Conservation (phyloP, 35 echinoderm and acorn worm genomes). For the Apostichopus japonicus region DNA sequence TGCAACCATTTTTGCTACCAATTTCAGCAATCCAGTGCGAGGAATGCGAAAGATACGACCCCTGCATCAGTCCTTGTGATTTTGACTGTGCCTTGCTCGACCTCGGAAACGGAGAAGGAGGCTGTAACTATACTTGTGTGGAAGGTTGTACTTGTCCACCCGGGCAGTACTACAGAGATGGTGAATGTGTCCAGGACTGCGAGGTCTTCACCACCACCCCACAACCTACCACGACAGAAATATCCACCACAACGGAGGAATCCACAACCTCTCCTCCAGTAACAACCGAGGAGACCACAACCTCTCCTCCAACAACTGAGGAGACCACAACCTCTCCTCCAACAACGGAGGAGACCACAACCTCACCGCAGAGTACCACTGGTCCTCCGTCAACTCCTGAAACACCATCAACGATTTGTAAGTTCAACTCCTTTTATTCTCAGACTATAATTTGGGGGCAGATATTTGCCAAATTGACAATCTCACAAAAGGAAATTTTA, state of each 20-base stretch:
- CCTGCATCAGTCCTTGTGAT: constrained; percentile 79
- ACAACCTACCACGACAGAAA: constrained; percentile 36
- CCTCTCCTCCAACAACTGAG: not conserved
- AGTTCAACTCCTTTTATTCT: not conserved
- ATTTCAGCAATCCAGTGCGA: constrained; percentile 84
- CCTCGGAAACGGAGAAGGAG: constrained; percentile 37
- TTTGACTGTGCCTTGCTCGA: constrained; percentile 51
- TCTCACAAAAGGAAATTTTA: no score
- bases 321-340: not conserved
- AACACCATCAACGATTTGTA: not conserved
- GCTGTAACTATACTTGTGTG: constrained; percentile 83
- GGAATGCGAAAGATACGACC: constrained; percentile 73
- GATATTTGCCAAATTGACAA: no score
- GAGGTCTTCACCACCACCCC: not conserved
- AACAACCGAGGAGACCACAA: not conserved
- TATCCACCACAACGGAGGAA: not conserved
- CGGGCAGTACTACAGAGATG: constrained; percentile 58
- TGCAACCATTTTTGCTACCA: no score
- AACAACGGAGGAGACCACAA: not conserved
- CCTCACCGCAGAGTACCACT: not conserved
- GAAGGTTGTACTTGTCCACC: constrained; percentile 81
- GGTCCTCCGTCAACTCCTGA: not conserved
- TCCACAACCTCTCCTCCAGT: not conserved
- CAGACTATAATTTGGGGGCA: no score
- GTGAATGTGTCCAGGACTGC: constrained; percentile 77